Conservation (phyloP, 2,888 invertebrate species). For the Pedicia rivosa region DNA sequence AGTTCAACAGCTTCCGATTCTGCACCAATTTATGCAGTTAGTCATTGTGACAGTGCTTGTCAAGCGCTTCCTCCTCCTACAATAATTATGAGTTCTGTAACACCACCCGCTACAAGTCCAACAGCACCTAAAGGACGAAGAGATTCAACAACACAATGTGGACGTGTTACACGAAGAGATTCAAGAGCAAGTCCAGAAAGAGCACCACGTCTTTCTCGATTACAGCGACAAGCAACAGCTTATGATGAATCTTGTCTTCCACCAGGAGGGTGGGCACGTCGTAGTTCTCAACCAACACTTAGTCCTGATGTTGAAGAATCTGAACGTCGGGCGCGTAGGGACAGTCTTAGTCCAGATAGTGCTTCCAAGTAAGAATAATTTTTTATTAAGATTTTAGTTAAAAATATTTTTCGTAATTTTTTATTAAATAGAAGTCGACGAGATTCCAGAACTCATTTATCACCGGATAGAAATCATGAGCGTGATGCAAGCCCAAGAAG, state of each 20-base stretch:
- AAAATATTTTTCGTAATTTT: too few species aligned
- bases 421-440: constrained; percentile 40
- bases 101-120: constrained; percentile 68
- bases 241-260: constrained; percentile 73
- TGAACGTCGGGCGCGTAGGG: constrained; percentile 59
- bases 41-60: constrained; percentile 43
- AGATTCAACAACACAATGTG: constrained; percentile 76
- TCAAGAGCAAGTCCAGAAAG: constrained; percentile 54
- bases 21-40: constrained; percentile 33
- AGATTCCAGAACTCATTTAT: constrained; percentile 61
- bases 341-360: constrained; percentile 81
- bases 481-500: constrained; percentile 65
- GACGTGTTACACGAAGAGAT: constrained; percentile 44
- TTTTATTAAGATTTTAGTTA: too few species aligned
- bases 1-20: constrained; percentile 60
- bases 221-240: constrained; percentile 76
- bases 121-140: constrained; percentile 48
- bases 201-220: constrained; percentile 42
- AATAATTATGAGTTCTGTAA: constrained; percentile 68
- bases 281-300: constrained; percentile 68
- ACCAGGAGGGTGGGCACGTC: constrained; percentile 42
- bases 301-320: constrained; percentile 63
- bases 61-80: constrained; percentile 53
- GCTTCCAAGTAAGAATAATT: constrained; percentile 42
- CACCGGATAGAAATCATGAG: constrained; percentile 66